Base-by-base conservation (phyloP, 2,888 invertebrate genomes). In the Osmoderma eremita region DNA sequence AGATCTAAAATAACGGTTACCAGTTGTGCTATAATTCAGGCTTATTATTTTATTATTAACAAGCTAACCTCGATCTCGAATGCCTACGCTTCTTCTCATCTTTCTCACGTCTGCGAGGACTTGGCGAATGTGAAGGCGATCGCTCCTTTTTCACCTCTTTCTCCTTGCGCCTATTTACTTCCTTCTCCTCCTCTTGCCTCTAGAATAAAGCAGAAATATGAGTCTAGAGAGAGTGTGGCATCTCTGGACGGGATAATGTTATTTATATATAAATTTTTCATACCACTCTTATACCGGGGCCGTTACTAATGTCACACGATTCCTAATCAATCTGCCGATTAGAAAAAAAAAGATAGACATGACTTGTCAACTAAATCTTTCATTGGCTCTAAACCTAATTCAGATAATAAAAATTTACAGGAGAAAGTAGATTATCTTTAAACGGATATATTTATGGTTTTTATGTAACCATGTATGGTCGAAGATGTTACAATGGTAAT, bases 171-270 rank as follows among this genome's bases (percentile, higher is more conserved):
- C 88, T 84, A 75, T 84, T 84, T 48, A 88, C 88, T 79, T 89
- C 89, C 77, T 88, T 88, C 78, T 90, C 89, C 80, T 90, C 90
- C 80, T 91, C 91, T 83, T 90, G 89, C 85, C 90, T 90, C 89
- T 90, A 86, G 78, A 86, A 85, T 84, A 79, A 84, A 82, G 82
- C 77, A 81, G 79, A 65, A 18, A 61, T 65, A 50, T 68, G 64
- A 64, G 50, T 53, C 63, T 64, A 64, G 45, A 53, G 42, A 41
- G 64, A 38, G 54, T 36, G 36, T 45, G 39, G 49, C 50, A 49
- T 22, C 50, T 48, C 36, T 17, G 41, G 15, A 39, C 30, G 20
- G 49, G 58, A 49, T 67, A 56, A 67, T 68, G 67, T 58, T 67
- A 63, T 61, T 61, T 45, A 61, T 61, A 61, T 61, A 61, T 24